A percentile compares a stretch with the other conserved stretches of the same genome.
Conservation (phyloP, 2,797 vertebrate species). For the Thaleichthys pacificus region DNA sequence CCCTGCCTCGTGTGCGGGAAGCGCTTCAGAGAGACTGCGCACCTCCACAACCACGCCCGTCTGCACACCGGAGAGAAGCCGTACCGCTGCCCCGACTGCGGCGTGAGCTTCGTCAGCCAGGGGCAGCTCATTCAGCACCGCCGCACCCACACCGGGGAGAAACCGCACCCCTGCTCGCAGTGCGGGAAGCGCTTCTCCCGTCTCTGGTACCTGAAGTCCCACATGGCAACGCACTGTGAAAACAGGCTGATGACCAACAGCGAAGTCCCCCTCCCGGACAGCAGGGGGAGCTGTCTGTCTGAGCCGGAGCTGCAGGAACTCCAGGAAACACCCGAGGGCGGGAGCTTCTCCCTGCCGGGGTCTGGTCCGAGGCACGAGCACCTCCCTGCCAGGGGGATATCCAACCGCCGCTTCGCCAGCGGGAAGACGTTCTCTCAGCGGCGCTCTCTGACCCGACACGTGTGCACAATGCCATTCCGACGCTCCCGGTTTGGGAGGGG, state of each 20-base stretch:
- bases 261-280: too few relatives aligned
- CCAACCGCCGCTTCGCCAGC: not conserved
- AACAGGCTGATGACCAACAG: constrained; percentile 27
- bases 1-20: constrained; percentile 4
- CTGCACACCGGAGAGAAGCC: constrained; percentile 12
- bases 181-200: constrained; percentile 66
- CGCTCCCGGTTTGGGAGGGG: not conserved
- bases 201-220: constrained; percentile 66
- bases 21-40: not conserved
- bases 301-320: not conserved
- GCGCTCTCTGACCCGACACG: not conserved
- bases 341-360: not conserved
- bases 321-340: not conserved
- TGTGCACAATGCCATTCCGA: not conserved
- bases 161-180: constrained; percentile 65
- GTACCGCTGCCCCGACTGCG: constrained; percentile 63
- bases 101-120: constrained; percentile 71
- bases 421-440: not conserved
- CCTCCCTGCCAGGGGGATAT: not conserved
- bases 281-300: not conserved
- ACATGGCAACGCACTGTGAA: constrained; percentile 70
- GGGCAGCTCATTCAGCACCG: constrained; percentile 61
- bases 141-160: constrained; percentile 68
- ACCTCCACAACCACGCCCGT: not conserved
- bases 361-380: not conserved